Base-by-base conservation (phyloP, 2,888 invertebrate species). In the Metallyticus violacea region DNA sequence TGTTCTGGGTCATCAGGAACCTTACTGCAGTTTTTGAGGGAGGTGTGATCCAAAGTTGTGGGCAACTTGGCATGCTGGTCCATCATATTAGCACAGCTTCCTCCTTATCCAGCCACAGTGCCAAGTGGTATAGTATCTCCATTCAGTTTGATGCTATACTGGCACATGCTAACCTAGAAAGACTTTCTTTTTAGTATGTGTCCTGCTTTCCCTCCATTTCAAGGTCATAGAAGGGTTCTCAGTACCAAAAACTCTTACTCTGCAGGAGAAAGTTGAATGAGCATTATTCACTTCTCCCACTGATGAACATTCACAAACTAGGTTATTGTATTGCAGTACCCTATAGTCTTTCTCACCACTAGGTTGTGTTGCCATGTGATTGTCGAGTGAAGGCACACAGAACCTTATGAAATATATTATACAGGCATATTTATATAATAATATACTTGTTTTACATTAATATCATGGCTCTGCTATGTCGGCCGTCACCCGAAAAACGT, bases 161-260 rank as follows among this genome's bases (percentile, higher is more conserved):
- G 40, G 83, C 77, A 77, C 83, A 83, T 83, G 25, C 77, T 83
- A 77, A 83, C 83, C 83, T 77, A 83, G 77, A 83, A 83, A 83
- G 15, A 26, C 77, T 62, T 40, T 76, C 82, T 81, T 76, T 82
- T 26, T 62, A 15, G 40, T 26, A 6, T 77, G 7, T 77, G 77
- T 77, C 29, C 83, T 83, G 29, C 83, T 83, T 83, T 83, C 83
- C 83, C 83, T 83, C 28, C 26, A 77, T 77, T 40, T 77, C 77
- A 83, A 83, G 83, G 83, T 83, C 83, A 83, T 77, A 77, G 77
- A 76, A 76, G 76, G 76, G 82, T 82, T 82, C 82, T 22, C 62
- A 62, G 40, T 22, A 62, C 22, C 40, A 62, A 22, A 26, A 26
- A 27, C 83, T 83, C 77, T 83, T 83, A 27, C 76, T 83, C 77